These are phyloP conservation scores for Ibidorhyncha struthersii DNA, from an alignment of 2,113 vertebrate genomes.

Conservation along the genomic window DNA sequence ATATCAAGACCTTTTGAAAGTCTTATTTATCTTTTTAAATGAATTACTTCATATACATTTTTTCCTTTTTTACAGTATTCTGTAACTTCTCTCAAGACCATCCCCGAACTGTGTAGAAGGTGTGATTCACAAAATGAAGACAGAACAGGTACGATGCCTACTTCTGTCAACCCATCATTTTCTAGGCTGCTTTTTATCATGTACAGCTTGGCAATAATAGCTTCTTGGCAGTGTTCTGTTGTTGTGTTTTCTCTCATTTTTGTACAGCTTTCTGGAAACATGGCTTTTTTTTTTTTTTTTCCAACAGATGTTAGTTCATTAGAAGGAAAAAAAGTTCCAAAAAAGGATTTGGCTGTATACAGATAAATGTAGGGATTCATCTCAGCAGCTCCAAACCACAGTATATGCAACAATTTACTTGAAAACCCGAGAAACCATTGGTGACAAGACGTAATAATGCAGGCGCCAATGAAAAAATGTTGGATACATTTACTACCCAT, in stretches of 20 bases:
- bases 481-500: slow-evolving; percentile 74
- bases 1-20: not conserved
- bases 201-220: not conserved
- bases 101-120: slow-evolving; percentile 92
- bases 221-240: not conserved
- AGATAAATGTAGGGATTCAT: slow-evolving; percentile 64
- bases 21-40: not conserved
- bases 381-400: slow-evolving; percentile 72
- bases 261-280: slow-evolving; percentile 46
- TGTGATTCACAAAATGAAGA: slow-evolving; percentile 90
- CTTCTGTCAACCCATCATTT: not conserved
- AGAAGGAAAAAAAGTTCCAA: slow-evolving; percentile 51
- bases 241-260: slow-evolving; percentile 51
- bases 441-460: slow-evolving; percentile 78
- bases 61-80: slow-evolving; percentile 82
- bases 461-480: slow-evolving; percentile 80
- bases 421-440: slow-evolving; percentile 76
- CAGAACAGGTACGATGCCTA: slow-evolving; percentile 82
- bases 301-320: slow-evolving; percentile 68
- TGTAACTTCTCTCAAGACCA: slow-evolving; percentile 92
- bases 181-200: not conserved
- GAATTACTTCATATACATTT: not conserved
- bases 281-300: not conserved
- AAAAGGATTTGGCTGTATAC: slow-evolving; percentile 60
- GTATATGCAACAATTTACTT: slow-evolving; percentile 72